Base-by-base conservation (phyloP, 2,888 invertebrate species). In the Augochlorella aurata region DNA sequence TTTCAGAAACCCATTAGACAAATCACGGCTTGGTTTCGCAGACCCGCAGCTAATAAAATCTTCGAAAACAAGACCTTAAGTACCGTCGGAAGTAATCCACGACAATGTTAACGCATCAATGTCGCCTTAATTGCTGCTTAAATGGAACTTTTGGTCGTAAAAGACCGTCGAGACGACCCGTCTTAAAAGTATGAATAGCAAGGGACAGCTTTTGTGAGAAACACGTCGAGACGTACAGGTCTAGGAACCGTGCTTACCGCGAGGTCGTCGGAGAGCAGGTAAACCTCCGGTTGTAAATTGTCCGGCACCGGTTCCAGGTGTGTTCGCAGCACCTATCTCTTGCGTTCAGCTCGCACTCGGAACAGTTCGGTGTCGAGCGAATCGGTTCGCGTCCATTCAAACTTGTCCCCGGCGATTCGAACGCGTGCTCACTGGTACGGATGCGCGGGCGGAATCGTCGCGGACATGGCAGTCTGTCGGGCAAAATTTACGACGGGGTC, bases 371-470 rank as follows among this genome's bases (percentile, higher is more conserved):
- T 14, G 12, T 24, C 14, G 5, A 24, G 14, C 21, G 54, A 54
- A 58, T 58, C 58, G 24, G 24, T 58, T 9, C 61, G 61, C 61
- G 38, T 44, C 10, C 54, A 58, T 79, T 50, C 44, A 63, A 73
- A 38, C n/a, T 24, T 8, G 14, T 21, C 24, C 21, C 18, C 14
- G 63, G 12, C 45, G 18, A 3, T n/a, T 78, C 21, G 69, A 73
- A 73, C 50, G 38, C 45, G 49, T 70, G n/a, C 45, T 71, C 58
- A 38, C 16, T 29, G 52, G 38, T 67, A 68, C 16, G 44, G 68
- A 75, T 75, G n/a, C 79, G 45, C 73, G 70, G 69, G 24, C 21
- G 18, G 61, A 74, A 58, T 18, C 67, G 66, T 54, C 74, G 24
- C 50, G 24, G 16, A 12, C 74, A 74, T 67, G 69, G 38, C 38